Evolutionary conservation across 2,113 vertebrate species (phyloP), one percentile per base, ranked within the genome.

Genomic region (Cephalopterus ornatus): DNA sequence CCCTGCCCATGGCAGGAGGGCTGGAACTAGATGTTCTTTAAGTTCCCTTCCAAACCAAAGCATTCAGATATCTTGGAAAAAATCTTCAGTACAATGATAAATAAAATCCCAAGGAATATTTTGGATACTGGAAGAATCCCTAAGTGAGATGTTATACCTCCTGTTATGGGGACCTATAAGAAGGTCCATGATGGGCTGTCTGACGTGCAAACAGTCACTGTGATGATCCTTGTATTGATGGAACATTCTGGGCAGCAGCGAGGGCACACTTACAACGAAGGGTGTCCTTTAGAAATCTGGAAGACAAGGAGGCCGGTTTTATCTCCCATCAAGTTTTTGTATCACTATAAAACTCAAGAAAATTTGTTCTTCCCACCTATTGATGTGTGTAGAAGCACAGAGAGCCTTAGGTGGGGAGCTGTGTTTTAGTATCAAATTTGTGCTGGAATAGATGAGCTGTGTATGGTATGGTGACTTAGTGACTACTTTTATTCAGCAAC

Each of bases 41-140:
- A 62, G 21, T 22, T 22, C 11, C 15, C 6, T 62, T 41, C 24
- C 71, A 77, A 49, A 42, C 17, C 26, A 71, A 49, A 42, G 21
- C 20, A 37, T 42, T 71, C 32, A 0, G 0, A 3, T 18, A 33
- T 1, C 26, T 63, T 4, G 1, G n/a, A 7, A 86, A 73, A 66
- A 42, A 14, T 22, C 42, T n/a, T 88, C 24, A 32, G 19, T 16
- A 7, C 24, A 46, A 50, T 19, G 6, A 20, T 15, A 53, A 85
- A 52, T 42, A 63, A 56, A 50, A 30, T 15, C 27, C 26, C 4
- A 5, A 37, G 14, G 18, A 35, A 44, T 33, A 53, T 47, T 80
- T 21, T 50, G 30, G 52, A 15, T 47, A 42, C 47, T 65, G 65
- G 84, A 77, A 46, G 23, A 39, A 58, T 12, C 12, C 13, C 44